phyloP scores from a whole-genome alignment of 2,888 invertebrate genomes.

The Petrophora chlorosata region DNA sequence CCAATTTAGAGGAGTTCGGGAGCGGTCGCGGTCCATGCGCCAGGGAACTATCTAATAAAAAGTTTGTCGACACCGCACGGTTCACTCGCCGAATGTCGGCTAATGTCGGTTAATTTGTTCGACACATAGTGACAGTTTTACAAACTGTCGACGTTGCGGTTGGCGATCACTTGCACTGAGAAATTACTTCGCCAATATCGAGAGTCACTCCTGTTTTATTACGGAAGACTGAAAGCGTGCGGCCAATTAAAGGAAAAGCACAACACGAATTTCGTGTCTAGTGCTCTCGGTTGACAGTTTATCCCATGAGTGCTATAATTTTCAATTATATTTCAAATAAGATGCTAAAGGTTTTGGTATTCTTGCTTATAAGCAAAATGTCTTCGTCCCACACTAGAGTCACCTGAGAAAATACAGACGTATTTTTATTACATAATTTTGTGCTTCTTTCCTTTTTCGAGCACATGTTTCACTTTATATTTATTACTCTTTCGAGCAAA shows the following conservation, averaged over 20 bases:
- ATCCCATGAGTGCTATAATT: constrained; percentile 65
- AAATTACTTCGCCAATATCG: constrained; percentile 48
- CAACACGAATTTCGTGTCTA: constrained; percentile 67
- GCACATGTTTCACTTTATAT: constrained; percentile 29
- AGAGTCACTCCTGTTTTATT: constrained; percentile 41
- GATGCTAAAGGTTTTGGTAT: constrained; percentile 48
- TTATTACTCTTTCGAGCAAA: constrained; percentile 28
- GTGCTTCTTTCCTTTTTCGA: constrained; percentile 24
- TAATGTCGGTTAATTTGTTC: constrained; percentile 57
- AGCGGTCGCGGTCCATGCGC: constrained; percentile 42
- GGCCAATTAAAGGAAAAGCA: constrained; percentile 68
- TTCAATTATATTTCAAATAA: constrained; percentile 63
- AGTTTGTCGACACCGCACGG: constrained; percentile 52
- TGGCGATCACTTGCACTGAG: constrained; percentile 48
- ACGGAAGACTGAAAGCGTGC: constrained; percentile 50
- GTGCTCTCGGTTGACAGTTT: constrained; percentile 59
- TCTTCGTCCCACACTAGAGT: constrained; percentile 53
- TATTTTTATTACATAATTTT: constrained; percentile 38
- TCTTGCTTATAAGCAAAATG: constrained; percentile 48
- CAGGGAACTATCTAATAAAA: constrained; percentile 55
- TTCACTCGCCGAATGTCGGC: constrained; percentile 42
- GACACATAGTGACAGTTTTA: constrained; percentile 51
- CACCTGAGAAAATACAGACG: constrained; percentile 41
- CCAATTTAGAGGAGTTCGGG: constrained; percentile 58
- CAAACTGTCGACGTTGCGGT: constrained; percentile 40